These are phyloP conservation scores for Mirza zaza DNA, from an alignment of 2,113 vertebrate genomes.

Conservation along the genomic window DNA sequence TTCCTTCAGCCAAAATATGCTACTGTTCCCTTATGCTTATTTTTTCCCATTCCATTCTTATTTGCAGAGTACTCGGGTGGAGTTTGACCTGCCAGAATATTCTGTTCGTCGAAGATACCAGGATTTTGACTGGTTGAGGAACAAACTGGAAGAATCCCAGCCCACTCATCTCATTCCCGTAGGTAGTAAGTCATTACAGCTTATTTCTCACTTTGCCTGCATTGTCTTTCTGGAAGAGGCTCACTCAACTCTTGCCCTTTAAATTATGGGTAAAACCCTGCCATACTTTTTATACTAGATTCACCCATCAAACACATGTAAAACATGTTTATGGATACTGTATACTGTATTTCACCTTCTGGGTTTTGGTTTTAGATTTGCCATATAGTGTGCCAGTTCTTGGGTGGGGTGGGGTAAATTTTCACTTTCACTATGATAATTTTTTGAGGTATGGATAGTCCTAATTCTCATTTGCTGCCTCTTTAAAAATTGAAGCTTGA, in stretches of 20 bases:
- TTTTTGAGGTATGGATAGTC: not conserved
- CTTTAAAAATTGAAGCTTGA: not conserved
- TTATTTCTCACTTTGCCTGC: not conserved
- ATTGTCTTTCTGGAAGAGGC: not conserved
- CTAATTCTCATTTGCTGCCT: not conserved
- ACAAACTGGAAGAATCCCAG: slow-evolving; percentile 96
- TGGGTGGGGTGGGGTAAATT: not conserved
- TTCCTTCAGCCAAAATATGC: not conserved
- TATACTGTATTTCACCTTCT: not conserved
- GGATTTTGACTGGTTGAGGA: slow-evolving; percentile 98
- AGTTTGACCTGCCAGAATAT: slow-evolving; percentile 98
- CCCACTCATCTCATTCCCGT: slow-evolving; percentile 99
- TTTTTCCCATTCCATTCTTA: not conserved
- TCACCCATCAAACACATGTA: not conserved
- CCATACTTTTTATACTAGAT: not conserved
- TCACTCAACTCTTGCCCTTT: not conserved
- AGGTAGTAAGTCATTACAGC: slow-evolving; percentile 84
- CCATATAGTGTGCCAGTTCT: not conserved
- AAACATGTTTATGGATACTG: not conserved
- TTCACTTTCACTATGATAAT: not conserved
- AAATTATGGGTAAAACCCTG: not conserved
- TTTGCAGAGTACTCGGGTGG: slow-evolving; percentile 92
- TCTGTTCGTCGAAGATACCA: slow-evolving; percentile 95
- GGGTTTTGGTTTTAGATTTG: not conserved
- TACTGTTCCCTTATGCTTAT: not conserved